phyloP scores from a whole-genome alignment of 2,113 vertebrate genomes.

The Collichthys lucidus region DNA sequence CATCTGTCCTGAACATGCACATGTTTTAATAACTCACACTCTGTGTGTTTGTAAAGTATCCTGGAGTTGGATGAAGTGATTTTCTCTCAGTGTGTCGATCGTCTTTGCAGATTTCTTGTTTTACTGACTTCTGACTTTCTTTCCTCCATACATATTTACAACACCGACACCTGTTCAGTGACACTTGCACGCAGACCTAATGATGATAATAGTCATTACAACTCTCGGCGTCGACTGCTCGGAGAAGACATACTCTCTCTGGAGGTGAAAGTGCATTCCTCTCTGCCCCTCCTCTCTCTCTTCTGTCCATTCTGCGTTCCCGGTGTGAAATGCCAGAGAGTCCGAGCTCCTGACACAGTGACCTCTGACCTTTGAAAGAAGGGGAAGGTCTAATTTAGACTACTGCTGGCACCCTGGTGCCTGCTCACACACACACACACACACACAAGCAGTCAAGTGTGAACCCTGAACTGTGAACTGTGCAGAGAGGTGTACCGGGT shows the following conservation, averaged over 20 bases:
- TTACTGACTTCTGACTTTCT: no score
- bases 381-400: constrained; percentile 62
- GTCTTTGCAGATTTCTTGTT: no score
- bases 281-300: background rate
- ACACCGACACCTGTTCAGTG: constrained; percentile 6
- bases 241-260: background rate
- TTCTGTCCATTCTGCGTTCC: constrained; percentile 35
- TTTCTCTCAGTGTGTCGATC: no score
- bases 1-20: no score
- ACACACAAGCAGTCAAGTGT: constrained; percentile 36
- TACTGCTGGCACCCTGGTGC: constrained; percentile 64
- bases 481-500: constrained; percentile 15
- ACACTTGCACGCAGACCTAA: background rate
- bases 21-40: no score
- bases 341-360: constrained; percentile 59
- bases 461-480: constrained; percentile 53
- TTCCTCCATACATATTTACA: background rate
- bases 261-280: constrained; percentile 34
- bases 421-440: constrained; percentile 44
- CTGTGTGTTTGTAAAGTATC: no score
- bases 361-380: constrained; percentile 68
- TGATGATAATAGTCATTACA: constrained; percentile 2
- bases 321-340: constrained; percentile 77
- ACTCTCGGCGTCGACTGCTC: background rate
- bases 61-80: no score